Evolutionary conservation across 2,888 invertebrate genomes (phyloP), one percentile per base, ranked within the genome.

Genomic region (Lithodes maja): DNA sequence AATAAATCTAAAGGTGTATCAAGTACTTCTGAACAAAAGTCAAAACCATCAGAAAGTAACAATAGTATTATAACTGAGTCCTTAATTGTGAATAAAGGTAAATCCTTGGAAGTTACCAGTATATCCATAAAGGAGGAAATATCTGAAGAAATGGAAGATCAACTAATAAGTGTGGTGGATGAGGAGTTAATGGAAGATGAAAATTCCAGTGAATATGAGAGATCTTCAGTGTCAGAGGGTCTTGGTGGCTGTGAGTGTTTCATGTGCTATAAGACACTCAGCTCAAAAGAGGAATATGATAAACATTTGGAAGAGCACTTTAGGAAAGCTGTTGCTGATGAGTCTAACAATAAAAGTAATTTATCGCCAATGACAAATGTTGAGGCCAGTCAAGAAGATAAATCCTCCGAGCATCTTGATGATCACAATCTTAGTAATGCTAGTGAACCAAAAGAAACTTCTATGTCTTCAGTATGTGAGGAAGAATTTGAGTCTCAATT

Each of bases 231-330:
- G 12, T 49, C 54, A 61, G 80, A 83, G 15, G 2, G n/a, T 33
- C 17, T 80, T 53, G 50, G 74, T 52, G 74, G 33, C 53, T 85
- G 17, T 68, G 84, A 80, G n/a, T 89, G 88, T 12, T 85, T 89
- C 68, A 5, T 81, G 17, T 89, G 88, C 52, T 77, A 80, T 33
- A 89, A 85, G 77, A 17, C 61, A 33, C 85, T 89, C 17, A 81
- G 50, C 55, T 33, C 52, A 52, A 81, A 89, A 49, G 84, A 80
- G 52, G 80, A 81, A 2, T 87, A 71, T 83, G 88, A 89, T 68
- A 89, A 81, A n/a, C 88, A 89, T 49, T 61, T 83, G 52, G 55
- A 84, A 52, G 85, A 89, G 61, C 88, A 89, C 50, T n/a, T 84
- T 5, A 33, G 61, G 15, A 84, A 84, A 80, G 79, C 52, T 7